phyloP scores from a whole-genome alignment of 2,797 vertebrate genomes.

The Pelobates cultripes region DNA sequence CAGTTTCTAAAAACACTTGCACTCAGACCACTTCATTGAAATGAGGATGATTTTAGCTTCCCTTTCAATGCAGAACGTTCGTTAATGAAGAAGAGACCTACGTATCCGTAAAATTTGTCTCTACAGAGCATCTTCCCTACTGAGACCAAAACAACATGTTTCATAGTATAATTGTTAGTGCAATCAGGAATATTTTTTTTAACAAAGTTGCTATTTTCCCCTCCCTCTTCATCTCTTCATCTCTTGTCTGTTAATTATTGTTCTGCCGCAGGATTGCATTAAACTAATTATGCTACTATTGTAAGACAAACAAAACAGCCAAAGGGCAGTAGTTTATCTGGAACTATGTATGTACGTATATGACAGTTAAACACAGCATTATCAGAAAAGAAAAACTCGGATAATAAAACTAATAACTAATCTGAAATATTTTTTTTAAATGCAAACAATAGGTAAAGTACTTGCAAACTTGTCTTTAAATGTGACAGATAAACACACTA shows the following conservation, averaged over 20 bases:
- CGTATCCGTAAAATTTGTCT: too few relatives aligned
- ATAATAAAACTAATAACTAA: constrained; percentile 4
- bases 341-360: constrained; percentile 11
- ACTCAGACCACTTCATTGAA: too few relatives aligned
- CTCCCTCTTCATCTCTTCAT: constrained; percentile 12
- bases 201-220: background rate
- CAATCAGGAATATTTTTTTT: constrained; percentile 4
- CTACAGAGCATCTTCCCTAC: background rate
- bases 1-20: too few relatives aligned
- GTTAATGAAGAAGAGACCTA: too few relatives aligned
- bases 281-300: constrained; percentile 40
- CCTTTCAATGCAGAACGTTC: too few relatives aligned
- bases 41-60: too few relatives aligned
- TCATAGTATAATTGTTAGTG: background rate
- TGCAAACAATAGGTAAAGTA: background rate
- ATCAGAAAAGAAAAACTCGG: background rate
- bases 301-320: constrained; percentile 33
- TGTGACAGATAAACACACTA: background rate
- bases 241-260: constrained; percentile 42
- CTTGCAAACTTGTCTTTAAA: background rate
- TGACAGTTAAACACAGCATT: constrained; percentile 14
- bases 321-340: constrained; percentile 13
- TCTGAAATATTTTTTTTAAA: background rate
- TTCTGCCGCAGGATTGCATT: constrained; percentile 18
- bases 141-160: background rate